Percentiles rank a stretch among this genome's conserved stretches.
These are phyloP conservation scores for Dendrolimus houi DNA, from an alignment of 2,888 invertebrate genomes.

Conservation along the genomic window DNA sequence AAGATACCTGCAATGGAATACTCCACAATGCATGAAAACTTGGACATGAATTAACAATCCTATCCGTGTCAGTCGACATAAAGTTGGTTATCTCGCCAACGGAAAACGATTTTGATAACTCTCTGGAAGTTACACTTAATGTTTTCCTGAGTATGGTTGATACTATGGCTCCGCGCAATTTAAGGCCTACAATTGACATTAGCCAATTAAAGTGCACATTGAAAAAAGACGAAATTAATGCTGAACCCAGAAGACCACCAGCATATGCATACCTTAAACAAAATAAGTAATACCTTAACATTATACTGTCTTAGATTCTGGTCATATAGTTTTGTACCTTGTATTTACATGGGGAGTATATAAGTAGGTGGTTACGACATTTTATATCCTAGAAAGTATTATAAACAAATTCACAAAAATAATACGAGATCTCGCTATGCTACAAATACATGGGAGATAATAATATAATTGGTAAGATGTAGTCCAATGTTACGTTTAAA, in stretches of 20 bases:
- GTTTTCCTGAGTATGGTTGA: constrained; percentile 81
- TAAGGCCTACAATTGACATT: constrained; percentile 88
- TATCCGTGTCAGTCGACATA: constrained; percentile 97
- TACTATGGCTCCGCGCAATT: constrained; percentile 90
- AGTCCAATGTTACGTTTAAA: too few species aligned
- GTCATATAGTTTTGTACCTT: too few species aligned
- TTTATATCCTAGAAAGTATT: too few species aligned
- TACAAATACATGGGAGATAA: too few species aligned
- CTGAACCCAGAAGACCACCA: constrained; percentile 61
- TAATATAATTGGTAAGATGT: too few species aligned
- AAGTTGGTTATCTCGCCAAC: constrained; percentile 96
- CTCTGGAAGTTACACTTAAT: constrained; percentile 64
- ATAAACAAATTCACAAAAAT: too few species aligned
- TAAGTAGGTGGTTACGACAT: too few species aligned
- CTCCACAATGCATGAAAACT: constrained; percentile 99
- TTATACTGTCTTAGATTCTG: too few species aligned
- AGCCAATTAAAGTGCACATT: constrained; percentile 93
- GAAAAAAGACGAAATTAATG: constrained; percentile 79
- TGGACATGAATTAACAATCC: constrained; percentile 96
- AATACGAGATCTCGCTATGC: too few species aligned
- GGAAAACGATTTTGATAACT: constrained; percentile 58
- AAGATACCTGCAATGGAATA: constrained; percentile 88
- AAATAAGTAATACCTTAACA: not conserved
- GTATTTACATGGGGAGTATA: too few species aligned
- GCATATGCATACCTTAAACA: constrained; percentile 59